Conservation (phyloP, 35 echinoderm and acorn worm genomes). For the Heliocidaris erythrogramma region DNA sequence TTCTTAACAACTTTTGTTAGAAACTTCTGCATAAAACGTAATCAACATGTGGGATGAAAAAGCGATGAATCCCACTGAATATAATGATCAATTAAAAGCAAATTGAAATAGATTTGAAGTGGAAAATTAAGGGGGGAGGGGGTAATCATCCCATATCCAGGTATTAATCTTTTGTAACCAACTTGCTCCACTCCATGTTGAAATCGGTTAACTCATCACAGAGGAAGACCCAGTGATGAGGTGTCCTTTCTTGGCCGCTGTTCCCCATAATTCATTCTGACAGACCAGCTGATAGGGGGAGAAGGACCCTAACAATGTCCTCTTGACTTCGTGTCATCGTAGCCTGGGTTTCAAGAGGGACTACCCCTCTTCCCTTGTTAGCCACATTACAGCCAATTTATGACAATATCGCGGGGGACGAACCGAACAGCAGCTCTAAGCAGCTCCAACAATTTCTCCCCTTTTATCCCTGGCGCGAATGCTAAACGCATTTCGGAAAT, state of each 20-base stretch:
- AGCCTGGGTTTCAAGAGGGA: conserved; percentile 11
- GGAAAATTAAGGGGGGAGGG: background rate
- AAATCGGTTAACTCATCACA: background rate
- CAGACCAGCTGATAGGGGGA: background rate
- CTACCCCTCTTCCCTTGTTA: conserved; percentile 20
- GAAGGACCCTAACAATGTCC: background rate
- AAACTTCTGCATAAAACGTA: too few relatives aligned
- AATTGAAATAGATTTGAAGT: background rate
- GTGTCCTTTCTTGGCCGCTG: background rate
- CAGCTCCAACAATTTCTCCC: background rate
- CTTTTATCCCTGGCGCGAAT: background rate
- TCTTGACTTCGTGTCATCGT: background rate
- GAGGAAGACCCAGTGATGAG: background rate
- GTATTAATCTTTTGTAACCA: background rate
- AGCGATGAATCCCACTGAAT: background rate
- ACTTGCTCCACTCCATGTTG: background rate
- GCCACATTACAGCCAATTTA: conserved; percentile 32
- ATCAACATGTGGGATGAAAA: background rate
- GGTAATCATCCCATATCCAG: background rate
- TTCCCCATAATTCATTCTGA: background rate
- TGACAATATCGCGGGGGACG: conserved; percentile 35
- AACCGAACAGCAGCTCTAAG: background rate
- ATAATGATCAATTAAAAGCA: background rate
- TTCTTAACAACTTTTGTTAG: too few relatives aligned
- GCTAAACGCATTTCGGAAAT: conserved; percentile 26